A percentile compares a stretch with the other conserved stretches of the same genome.
Evolutionary conservation across 30 jellyfish, hydroid and myxozoan species (phyloP).

Genomic region (Catostylus mosaicus): DNA sequence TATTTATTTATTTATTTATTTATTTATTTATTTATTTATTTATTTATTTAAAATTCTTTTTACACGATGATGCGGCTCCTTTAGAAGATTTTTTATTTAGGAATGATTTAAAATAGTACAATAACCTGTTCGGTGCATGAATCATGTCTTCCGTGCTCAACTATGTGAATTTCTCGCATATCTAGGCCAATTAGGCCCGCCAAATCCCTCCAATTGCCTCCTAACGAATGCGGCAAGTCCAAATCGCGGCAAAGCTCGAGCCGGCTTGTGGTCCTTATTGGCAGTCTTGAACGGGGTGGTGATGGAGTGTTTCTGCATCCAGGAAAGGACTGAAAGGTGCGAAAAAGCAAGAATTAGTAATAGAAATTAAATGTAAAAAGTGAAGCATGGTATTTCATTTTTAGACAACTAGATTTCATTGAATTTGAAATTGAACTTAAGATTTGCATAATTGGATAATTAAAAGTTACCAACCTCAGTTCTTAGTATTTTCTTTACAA

Average conservation of each 20-base stretch:
- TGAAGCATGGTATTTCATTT: too few species aligned
- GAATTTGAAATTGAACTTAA: too few species aligned
- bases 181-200: slow-evolving; percentile 53
- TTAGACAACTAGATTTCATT: too few species aligned
- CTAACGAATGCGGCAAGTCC: slow-evolving; percentile 38
- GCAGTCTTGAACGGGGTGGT: slow-evolving; percentile 47
- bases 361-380: not conserved
- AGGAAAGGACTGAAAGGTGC: not conserved
- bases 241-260: slow-evolving; percentile 23
- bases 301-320: not conserved
- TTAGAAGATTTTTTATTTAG: too few species aligned
- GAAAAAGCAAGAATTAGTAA: not conserved
- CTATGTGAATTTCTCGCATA: slow-evolving; percentile 40
- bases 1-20: too few species aligned
- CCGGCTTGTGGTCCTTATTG: slow-evolving; percentile 15
- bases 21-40: too few species aligned
- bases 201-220: slow-evolving; percentile 46
- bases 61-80: too few species aligned
- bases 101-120: not conserved
- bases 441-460: too few species aligned
- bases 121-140: slow-evolving; percentile 53
- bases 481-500: slow-evolving; percentile 28
- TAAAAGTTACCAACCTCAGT: slow-evolving; percentile 19
- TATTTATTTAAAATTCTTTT: too few species aligned
- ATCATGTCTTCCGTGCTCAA: slow-evolving; percentile 31